A percentile compares a stretch with the other conserved stretches of the same genome.
phyloP scores from a whole-genome alignment of 2,113 vertebrate species.

The Forbesichthys agassizii region DNA sequence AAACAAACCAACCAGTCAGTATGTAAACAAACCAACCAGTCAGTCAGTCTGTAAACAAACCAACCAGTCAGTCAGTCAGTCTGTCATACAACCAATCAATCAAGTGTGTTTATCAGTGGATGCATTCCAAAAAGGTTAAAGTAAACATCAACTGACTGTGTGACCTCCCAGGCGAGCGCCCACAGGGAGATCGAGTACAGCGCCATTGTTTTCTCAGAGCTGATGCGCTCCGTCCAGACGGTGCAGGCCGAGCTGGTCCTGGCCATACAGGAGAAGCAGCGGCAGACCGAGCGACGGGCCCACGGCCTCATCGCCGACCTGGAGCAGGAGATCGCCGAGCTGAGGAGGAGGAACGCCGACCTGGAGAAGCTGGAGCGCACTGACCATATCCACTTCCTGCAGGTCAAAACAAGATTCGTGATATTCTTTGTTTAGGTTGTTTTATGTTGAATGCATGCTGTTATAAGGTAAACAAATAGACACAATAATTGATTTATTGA shows the following conservation, averaged over 20 bases:
- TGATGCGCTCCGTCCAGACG: conserved; percentile 71
- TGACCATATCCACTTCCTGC: conserved; percentile 79
- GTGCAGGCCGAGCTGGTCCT: conserved; percentile 69
- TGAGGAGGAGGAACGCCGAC: conserved; percentile 65
- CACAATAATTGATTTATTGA: too few species aligned
- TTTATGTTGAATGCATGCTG: too few species aligned
- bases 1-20: too few species aligned
- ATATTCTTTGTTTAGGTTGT: background rate
- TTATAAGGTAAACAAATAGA: too few species aligned
- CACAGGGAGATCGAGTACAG: conserved; percentile 70
- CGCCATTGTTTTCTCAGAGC: conserved; percentile 68
- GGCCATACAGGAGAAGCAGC: conserved; percentile 74
- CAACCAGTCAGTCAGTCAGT: too few species aligned
- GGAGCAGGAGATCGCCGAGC: conserved; percentile 68
- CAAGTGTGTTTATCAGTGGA: too few species aligned
- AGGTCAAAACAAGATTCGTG: conserved; percentile 43
- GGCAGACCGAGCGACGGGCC: conserved; percentile 61
- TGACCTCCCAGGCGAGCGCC: conserved; percentile 62
- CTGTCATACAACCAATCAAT: too few species aligned
- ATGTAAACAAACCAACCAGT: too few species aligned
- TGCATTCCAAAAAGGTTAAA: background rate
- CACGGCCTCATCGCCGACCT: conserved; percentile 64
- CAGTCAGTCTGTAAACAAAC: too few species aligned
- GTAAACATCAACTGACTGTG: background rate
- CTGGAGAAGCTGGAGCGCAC: conserved; percentile 69